phyloP scores from a whole-genome alignment of 2,888 invertebrate species.

The Odiellus spinosus region DNA sequence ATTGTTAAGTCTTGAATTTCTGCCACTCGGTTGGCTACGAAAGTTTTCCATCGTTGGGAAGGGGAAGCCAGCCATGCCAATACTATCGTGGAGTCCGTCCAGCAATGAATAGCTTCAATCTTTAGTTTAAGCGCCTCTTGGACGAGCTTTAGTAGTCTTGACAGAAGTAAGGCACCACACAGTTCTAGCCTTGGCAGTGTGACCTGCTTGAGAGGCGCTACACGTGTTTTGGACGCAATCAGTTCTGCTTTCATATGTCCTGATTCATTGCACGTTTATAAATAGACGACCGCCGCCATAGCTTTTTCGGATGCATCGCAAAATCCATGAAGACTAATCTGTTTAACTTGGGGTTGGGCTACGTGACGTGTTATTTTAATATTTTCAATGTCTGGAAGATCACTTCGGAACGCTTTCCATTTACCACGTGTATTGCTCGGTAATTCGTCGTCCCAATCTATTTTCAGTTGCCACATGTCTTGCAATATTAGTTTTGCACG shows the following conservation, averaged over 20 bases:
- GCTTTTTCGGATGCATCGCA: slow-evolving; percentile 19
- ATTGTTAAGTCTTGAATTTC: slow-evolving; percentile 13
- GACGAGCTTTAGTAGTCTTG: slow-evolving; percentile 1
- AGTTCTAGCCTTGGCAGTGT: slow-evolving; percentile 20
- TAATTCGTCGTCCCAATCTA: neutral
- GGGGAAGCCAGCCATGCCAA: slow-evolving; percentile 18
- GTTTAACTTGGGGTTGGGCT: neutral
- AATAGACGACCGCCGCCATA: slow-evolving; percentile 19
- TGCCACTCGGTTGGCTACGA: slow-evolving; percentile 20
- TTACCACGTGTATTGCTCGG: neutral
- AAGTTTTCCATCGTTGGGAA: slow-evolving; percentile 15
- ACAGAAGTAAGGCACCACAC: slow-evolving; percentile 9
- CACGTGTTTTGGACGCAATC: slow-evolving; percentile 11
- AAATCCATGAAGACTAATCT: slow-evolving; percentile 14
- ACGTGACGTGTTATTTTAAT: slow-evolving; percentile 2
- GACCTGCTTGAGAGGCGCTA: slow-evolving; percentile 18
- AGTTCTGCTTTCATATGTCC: neutral
- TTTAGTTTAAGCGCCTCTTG: neutral
- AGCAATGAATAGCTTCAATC: slow-evolving; percentile 5
- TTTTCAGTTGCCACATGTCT: neutral
- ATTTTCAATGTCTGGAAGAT: neutral
- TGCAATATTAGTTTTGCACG: neutral
- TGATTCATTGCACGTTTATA: slow-evolving; percentile 6
- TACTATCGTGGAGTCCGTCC: slow-evolving; percentile 16
- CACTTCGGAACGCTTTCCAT: slow-evolving; percentile 1